phyloP scores from a whole-genome alignment of 2,888 invertebrate species.

The Platycheirus albimanus region DNA sequence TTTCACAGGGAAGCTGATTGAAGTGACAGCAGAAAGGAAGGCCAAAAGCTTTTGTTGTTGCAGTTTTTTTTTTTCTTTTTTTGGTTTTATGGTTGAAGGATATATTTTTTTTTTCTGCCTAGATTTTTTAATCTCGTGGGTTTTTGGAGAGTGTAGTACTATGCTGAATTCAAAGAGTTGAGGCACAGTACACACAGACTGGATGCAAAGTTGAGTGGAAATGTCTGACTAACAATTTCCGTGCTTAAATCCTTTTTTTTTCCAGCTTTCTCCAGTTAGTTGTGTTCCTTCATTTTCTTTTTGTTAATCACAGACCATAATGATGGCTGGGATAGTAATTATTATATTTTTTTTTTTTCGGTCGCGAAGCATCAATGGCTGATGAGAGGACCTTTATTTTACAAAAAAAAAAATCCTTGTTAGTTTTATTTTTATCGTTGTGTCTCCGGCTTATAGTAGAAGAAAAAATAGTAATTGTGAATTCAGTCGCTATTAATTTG shows the following conservation, averaged over 20 bases:
- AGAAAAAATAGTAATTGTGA: slow-evolving; percentile 57
- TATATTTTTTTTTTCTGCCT: slow-evolving; percentile 22
- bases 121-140: slow-evolving; percentile 44
- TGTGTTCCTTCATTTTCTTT: slow-evolving; percentile 40
- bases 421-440: slow-evolving; percentile 4
- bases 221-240: slow-evolving; percentile 68
- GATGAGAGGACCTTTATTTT: slow-evolving; percentile 2
- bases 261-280: slow-evolving; percentile 32
- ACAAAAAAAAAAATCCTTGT: not conserved
- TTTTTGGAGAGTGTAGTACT: slow-evolving; percentile 37
- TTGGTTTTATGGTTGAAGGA: slow-evolving; percentile 3
- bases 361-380: slow-evolving; percentile 39
- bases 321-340: slow-evolving; percentile 62
- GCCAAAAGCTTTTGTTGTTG: slow-evolving; percentile 31
- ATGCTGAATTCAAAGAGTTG: slow-evolving; percentile 51
- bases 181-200: too few relatives aligned
- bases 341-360: slow-evolving; percentile 55
- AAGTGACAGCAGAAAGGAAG: slow-evolving; percentile 48
- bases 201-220: slow-evolving; percentile 48
- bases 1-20: slow-evolving; percentile 61
- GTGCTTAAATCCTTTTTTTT: slow-evolving; percentile 50
- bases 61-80: slow-evolving; percentile 17
- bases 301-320: slow-evolving; percentile 66
- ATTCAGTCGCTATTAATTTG: slow-evolving; percentile 68
- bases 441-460: slow-evolving; percentile 47